Conservation (phyloP, 2,797 vertebrate species). For the Schizopygopsis malacanthus region DNA sequence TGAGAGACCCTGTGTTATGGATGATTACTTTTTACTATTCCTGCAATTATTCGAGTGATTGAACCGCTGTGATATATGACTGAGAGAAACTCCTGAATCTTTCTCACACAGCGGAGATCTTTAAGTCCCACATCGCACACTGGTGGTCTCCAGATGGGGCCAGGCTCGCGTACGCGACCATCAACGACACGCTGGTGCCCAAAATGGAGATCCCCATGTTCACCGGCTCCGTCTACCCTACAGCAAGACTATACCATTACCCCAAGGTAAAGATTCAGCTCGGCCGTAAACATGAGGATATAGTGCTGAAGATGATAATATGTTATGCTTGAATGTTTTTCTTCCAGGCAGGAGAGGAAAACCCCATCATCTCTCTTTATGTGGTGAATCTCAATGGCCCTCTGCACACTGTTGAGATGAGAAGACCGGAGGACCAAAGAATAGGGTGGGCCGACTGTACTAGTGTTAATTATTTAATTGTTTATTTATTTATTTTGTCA, state of each 20-base stretch:
- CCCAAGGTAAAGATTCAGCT: conserved; percentile 86
- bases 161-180: conserved; percentile 90
- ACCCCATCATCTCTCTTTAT: conserved; percentile 91
- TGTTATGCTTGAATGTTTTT: not conserved
- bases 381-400: conserved; percentile 95
- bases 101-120: conserved; percentile 87
- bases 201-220: conserved; percentile 94
- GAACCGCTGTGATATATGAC: conserved; percentile 28
- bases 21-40: conserved; percentile 36
- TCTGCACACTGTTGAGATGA: conserved; percentile 95
- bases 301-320: not conserved
- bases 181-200: conserved; percentile 93
- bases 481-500: no score
- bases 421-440: conserved; percentile 88
- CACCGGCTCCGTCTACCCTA: conserved; percentile 87
- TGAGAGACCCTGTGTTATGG: conserved; percentile 28
- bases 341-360: conserved; percentile 90
- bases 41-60: conserved; percentile 37
- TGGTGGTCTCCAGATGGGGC: conserved; percentile 99
- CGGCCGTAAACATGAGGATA: not conserved
- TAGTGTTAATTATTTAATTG: not conserved
- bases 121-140: conserved; percentile 93
- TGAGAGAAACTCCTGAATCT: conserved; percentile 28
- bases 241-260: conserved; percentile 90
- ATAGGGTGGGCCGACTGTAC: conserved; percentile 82